Percentiles rank a stretch among this genome's conserved stretches.
Conservation (phyloP, 2,113 vertebrate species). For the Stictonetta naevosa region DNA sequence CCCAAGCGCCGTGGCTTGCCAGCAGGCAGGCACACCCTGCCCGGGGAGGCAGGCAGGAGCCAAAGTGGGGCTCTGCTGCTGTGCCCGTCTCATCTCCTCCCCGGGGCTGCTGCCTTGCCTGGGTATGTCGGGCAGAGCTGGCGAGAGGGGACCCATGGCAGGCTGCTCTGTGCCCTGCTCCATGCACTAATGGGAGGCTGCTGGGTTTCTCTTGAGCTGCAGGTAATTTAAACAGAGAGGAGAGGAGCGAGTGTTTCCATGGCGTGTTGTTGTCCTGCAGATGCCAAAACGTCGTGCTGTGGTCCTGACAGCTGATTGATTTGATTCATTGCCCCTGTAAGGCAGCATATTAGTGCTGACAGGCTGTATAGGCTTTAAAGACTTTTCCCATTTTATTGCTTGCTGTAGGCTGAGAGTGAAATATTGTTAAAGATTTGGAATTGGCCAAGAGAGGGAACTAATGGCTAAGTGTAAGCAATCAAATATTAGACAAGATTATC, state of each 20-base stretch:
- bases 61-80: not conserved
- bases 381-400: constrained; percentile 4
- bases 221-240: not conserved
- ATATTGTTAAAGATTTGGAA: constrained; percentile 5
- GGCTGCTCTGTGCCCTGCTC: not conserved
- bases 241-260: not conserved
- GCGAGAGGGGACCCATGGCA: not conserved
- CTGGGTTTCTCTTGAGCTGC: not conserved
- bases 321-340: constrained; percentile 23
- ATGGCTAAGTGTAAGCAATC: not conserved
- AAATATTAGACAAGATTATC: not conserved
- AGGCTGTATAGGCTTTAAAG: constrained; percentile 19
- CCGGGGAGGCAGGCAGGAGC: rapidly evolving
- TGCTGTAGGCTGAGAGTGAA: constrained; percentile 29
- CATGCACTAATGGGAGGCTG: not conserved
- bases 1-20: rapidly evolving
- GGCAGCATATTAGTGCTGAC: constrained; percentile 32
- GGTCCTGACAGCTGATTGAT: constrained; percentile 42
- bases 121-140: rapidly evolving
- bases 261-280: not conserved
- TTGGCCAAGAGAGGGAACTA: not conserved
- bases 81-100: not conserved
- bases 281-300: not conserved
- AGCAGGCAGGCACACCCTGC: not conserved
- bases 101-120: not conserved